phyloP scores from a whole-genome alignment of 2,797 vertebrate genomes.

The Sebastes itinus region DNA sequence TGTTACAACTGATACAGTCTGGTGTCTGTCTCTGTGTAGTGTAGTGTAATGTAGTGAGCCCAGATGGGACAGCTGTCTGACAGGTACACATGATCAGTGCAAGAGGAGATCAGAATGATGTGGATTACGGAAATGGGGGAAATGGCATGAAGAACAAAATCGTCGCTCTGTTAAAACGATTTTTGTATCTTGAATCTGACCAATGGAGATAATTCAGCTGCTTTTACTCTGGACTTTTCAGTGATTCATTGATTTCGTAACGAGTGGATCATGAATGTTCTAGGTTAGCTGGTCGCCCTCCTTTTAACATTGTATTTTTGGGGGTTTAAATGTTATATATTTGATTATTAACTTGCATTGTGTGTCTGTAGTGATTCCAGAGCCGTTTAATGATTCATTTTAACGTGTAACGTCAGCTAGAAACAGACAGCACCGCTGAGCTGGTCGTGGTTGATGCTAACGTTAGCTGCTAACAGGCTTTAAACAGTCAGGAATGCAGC shows the following conservation, averaged over 20 bases:
- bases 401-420: not conserved
- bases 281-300: not conserved
- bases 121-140: not conserved
- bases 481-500: not conserved
- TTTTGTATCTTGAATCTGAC: not conserved
- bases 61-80: not conserved
- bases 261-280: not conserved
- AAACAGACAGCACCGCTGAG: not conserved
- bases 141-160: not conserved
- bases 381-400: not conserved
- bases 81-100: not conserved
- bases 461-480: constrained; percentile 38
- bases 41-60: not conserved
- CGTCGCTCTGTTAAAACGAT: not conserved
- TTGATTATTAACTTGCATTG: not conserved
- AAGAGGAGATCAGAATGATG: not conserved
- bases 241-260: not conserved
- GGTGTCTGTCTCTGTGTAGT: not conserved
- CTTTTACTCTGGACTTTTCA: not conserved
- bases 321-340: not conserved
- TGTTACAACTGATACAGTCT: too few species aligned
- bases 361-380: fast-evolving
- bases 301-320: not conserved
- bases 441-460: constrained; percentile 22
- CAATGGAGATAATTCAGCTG: not conserved